phyloP scores from a whole-genome alignment of 2,797 vertebrate genomes.

The Hemibagrus guttatus region DNA sequence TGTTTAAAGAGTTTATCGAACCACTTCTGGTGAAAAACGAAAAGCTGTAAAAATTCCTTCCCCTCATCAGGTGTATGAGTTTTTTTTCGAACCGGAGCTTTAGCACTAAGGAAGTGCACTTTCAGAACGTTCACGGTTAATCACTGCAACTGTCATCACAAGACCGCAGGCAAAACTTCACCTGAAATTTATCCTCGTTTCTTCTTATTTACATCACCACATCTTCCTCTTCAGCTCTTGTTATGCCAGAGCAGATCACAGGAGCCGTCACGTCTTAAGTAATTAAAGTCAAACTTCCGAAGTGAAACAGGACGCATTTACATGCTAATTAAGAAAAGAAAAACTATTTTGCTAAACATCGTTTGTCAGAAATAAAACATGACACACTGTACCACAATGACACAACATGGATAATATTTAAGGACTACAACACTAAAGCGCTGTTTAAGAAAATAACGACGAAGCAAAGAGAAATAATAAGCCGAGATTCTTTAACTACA shows the following conservation, averaged over 20 bases:
- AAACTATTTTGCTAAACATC: not conserved
- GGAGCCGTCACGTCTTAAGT: slow-evolving; percentile 15
- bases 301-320: slow-evolving; percentile 36
- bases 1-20: no score
- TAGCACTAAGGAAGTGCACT: not conserved
- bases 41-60: no score
- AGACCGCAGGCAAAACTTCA: slow-evolving; percentile 2
- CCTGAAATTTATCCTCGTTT: not conserved
- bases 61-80: no score
- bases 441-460: not conserved
- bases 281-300: slow-evolving; percentile 45
- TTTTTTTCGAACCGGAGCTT: not conserved
- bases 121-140: not conserved
- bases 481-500: no score
- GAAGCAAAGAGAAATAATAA: not conserved
- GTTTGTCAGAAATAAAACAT: slow-evolving; percentile 11
- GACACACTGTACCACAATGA: not conserved
- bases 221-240: slow-evolving; percentile 4
- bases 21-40: no score
- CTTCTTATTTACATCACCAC: not conserved
- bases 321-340: slow-evolving; percentile 30
- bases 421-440: not conserved
- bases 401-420: not conserved
- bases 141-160: not conserved
- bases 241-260: slow-evolving; percentile 25